These are phyloP conservation scores for Apomyelois bistriatella DNA, from an alignment of 2,888 invertebrate genomes.

Conservation along the genomic window DNA sequence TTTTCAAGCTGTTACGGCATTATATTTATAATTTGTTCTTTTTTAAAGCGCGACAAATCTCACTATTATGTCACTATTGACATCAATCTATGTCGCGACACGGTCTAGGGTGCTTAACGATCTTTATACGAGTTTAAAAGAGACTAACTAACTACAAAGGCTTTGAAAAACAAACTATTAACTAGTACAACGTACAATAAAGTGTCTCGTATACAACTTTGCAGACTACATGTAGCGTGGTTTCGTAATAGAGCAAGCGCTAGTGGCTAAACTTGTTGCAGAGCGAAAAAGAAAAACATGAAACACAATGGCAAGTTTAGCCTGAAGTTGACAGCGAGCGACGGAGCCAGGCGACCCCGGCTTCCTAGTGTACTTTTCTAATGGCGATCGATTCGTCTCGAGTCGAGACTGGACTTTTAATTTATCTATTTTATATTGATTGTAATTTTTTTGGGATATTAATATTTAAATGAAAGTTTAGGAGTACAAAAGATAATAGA, in stretches of 20 bases:
- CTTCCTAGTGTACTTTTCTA: slow-evolving; percentile 18
- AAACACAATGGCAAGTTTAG: slow-evolving; percentile 48
- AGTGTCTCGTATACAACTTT: not conserved
- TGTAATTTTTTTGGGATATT: too few species aligned
- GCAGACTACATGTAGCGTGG: not conserved
- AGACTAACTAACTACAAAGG: not conserved
- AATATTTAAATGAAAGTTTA: too few species aligned
- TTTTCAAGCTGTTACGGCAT: too few species aligned
- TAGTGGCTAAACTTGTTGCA: slow-evolving; percentile 21
- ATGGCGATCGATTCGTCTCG: slow-evolving; percentile 10
- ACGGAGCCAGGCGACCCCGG: slow-evolving; percentile 30
- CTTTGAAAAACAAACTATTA: not conserved
- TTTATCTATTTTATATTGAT: too few species aligned
- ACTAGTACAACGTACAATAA: not conserved
- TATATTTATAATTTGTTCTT: too few species aligned
- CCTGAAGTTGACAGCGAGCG: slow-evolving; percentile 63
- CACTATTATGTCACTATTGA: too few species aligned
- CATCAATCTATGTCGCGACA: too few species aligned
- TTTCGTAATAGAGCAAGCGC: slow-evolving; percentile 15
- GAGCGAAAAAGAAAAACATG: slow-evolving; percentile 38
- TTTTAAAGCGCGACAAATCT: too few species aligned
- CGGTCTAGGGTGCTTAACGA: too few species aligned
- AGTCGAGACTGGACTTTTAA: not conserved
- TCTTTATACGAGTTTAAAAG: too few species aligned
- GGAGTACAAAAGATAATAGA: too few species aligned